Evolutionary conservation across 2,113 vertebrate genomes (phyloP).

Genomic region (Cnemophilus loriae): DNA sequence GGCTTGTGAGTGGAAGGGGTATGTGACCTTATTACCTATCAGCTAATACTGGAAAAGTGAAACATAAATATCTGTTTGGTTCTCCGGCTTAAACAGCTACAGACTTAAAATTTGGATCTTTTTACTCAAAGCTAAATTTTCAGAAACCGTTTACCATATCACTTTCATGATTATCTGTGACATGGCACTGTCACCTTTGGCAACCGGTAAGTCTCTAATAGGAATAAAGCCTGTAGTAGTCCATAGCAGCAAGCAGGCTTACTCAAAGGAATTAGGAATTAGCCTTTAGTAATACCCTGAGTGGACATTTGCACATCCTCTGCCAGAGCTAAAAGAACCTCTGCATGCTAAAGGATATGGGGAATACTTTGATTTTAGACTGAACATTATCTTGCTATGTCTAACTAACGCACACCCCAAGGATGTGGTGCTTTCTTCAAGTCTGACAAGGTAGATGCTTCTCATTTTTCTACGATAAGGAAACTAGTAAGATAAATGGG

Average conservation of each 20-base stretch:
- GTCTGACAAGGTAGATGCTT: conserved; percentile 47
- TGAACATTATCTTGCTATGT: not conserved
- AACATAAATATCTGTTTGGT: not conserved
- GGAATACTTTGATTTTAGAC: not conserved
- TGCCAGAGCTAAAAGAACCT: conserved; percentile 33
- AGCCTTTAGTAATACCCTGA: conserved; percentile 56
- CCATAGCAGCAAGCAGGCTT: conserved; percentile 61
- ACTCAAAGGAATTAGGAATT: conserved; percentile 67
- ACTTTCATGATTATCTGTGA: conserved; percentile 10
- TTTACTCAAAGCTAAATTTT: not conserved
- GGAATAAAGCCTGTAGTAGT: conserved; percentile 49
- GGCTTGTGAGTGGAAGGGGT: not conserved
- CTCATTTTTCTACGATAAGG: not conserved
- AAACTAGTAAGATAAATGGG: not conserved
- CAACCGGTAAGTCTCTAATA: conserved; percentile 45
- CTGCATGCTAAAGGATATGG: not conserved
- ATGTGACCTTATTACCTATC: not conserved
- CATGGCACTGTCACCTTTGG: conserved; percentile 44
- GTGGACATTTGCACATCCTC: not conserved
- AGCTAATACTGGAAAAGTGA: not conserved
- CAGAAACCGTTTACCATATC: not conserved
- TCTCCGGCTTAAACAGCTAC: not conserved
- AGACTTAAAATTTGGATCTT: not conserved
- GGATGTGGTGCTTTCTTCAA: conserved; percentile 23
- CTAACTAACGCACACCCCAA: not conserved